A percentile compares a stretch with the other conserved stretches of the same genome.
phyloP scores from a whole-genome alignment of 2,888 invertebrate genomes.

The Lasioglossum leucozonium region DNA sequence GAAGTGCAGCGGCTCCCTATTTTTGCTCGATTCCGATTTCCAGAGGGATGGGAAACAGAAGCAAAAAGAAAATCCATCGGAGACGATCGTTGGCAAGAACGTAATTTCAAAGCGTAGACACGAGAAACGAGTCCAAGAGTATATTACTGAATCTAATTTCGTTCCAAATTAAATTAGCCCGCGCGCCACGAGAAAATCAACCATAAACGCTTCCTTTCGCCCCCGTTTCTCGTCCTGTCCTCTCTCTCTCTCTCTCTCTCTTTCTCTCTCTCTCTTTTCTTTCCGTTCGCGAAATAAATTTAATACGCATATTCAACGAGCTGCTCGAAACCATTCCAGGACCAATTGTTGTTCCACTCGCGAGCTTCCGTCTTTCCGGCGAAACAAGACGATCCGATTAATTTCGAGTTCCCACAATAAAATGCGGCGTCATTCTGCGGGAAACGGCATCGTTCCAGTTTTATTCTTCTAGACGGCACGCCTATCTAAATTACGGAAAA shows the following conservation, averaged over 20 bases:
- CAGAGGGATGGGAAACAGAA: background rate
- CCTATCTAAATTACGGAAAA: constrained; percentile 31
- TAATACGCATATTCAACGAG: constrained; percentile 46
- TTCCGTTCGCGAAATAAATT: constrained; percentile 37
- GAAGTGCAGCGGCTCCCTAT: background rate
- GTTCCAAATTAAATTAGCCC: constrained; percentile 45
- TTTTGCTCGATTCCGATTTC: constrained; percentile 15
- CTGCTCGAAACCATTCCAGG: constrained; percentile 16
- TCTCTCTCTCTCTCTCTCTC: background rate
- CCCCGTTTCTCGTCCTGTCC: background rate
- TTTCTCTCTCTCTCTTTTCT: background rate
- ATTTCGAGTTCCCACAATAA: constrained; percentile 49
- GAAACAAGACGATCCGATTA: constrained; percentile 40
- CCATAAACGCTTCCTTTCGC: constrained; percentile 29
- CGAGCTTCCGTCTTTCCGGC: background rate
- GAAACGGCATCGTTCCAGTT: constrained; percentile 36
- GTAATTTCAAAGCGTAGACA: constrained; percentile 13
- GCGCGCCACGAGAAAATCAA: constrained; percentile 43
- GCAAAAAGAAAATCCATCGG: constrained; percentile 12
- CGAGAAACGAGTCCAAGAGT: constrained; percentile 30
- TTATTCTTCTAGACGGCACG: constrained; percentile 28
- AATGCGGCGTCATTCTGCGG: constrained; percentile 14
- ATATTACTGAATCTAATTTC: constrained; percentile 51
- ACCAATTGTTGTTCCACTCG: constrained; percentile 23
- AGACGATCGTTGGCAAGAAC: background rate